Evolutionary conservation across 2,797 vertebrate genomes (phyloP), one percentile per base, ranked within the genome.

Genomic region (Lateolabrax maculatus): DNA sequence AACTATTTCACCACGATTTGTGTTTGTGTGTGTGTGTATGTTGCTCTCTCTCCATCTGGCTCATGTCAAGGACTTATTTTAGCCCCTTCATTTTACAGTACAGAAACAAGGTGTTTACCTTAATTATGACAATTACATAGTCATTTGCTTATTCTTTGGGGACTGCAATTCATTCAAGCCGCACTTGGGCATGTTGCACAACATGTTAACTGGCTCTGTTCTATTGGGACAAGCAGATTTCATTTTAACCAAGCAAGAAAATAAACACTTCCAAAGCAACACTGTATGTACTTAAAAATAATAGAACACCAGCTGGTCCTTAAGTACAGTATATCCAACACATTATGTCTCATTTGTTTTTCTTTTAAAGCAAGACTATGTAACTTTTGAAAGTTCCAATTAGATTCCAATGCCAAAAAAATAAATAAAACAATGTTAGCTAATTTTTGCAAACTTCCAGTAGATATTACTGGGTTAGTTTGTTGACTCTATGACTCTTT

Each of bases 61-160:
- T 68, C 4, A 25, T 58, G 62, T 72, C 43, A 79, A 79, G 44
- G 23, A 74, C 68, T 68, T 71, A 11, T 48, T 12, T 53, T 64
- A 37, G 10, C 41, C 16, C 29, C 64, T 81, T 71, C 23, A 69
- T 79, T 77, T 68, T 74, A 74, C 46, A 48, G 23, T 51, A 23
- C 64, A 81, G 34, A 67, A 61, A 70, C 63, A 57, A 55, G 44
- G 43, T 72, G 65, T 80, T 84, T 71, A 12, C 48, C 81, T 75
- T 84, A 71, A 84, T 83, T 77, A 71, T 70, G 72, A 67, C 68
- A 81, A 46, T 84, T 69, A 70, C 12, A 3, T 23, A 61, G 49
- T 55, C 56, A 80, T 83, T 81, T 70, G 36, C 31, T 55, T 72
- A 68, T 65, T 74, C 76, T 72, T 31, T n/a, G 19, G 53, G 64